phyloP scores from a whole-genome alignment of 2,113 vertebrate species.

The Grammomys surdaster region DNA sequence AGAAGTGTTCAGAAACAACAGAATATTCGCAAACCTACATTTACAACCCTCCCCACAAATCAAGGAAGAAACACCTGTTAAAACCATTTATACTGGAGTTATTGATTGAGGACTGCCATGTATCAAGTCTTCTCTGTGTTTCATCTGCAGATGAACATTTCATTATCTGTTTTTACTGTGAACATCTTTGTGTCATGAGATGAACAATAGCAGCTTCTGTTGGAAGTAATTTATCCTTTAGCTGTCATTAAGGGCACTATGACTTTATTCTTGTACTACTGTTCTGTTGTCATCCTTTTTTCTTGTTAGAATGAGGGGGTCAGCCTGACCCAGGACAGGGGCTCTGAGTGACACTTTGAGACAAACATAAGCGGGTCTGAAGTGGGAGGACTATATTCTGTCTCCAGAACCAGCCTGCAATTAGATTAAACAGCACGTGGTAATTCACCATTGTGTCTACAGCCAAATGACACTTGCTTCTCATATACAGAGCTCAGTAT shows the following conservation, averaged over 20 bases:
- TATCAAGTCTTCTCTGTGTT: not conserved
- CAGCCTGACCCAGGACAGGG: not conserved
- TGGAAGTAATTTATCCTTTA: not conserved
- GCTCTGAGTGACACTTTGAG: not conserved
- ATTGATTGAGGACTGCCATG: not conserved
- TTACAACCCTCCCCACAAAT: not conserved
- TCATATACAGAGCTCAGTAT: not conserved
- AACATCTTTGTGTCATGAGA: not conserved
- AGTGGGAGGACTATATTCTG: not conserved
- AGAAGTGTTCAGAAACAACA: not conserved
- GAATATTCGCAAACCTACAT: not conserved
- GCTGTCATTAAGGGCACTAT: not conserved
- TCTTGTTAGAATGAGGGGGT: not conserved
- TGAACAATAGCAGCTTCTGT: not conserved
- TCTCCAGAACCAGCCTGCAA: not conserved
- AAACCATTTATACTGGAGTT: not conserved
- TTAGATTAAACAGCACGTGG: not conserved
- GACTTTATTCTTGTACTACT: not conserved
- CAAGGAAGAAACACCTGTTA: not conserved
- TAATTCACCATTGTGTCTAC: not conserved
- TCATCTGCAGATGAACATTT: not conserved
- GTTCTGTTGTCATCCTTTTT: not conserved
- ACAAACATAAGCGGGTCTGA: not conserved
- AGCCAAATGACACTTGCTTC: not conserved
- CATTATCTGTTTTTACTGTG: not conserved